These are phyloP conservation scores for Brachymystax lenok DNA, from an alignment of 2,797 vertebrate genomes.

Conservation along the genomic window DNA sequence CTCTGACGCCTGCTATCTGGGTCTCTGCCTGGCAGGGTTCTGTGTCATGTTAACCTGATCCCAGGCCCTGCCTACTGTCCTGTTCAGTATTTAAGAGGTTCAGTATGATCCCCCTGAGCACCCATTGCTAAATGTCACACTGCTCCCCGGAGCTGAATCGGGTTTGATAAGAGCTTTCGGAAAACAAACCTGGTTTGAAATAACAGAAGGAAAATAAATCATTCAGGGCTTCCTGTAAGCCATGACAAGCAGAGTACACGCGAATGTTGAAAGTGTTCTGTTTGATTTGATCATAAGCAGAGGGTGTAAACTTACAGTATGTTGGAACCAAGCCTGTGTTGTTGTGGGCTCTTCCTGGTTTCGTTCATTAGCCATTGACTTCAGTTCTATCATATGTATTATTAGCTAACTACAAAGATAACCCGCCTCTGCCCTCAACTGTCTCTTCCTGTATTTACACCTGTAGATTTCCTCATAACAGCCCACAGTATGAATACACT, in stretches of 20 bases:
- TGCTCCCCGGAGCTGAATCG: background rate
- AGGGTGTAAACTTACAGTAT: conserved; percentile 4
- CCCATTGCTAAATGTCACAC: background rate
- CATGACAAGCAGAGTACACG: background rate
- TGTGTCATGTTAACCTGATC: background rate
- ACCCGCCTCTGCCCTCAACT: background rate
- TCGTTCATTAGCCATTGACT: conserved; percentile 21
- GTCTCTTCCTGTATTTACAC: background rate
- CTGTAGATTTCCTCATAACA: background rate
- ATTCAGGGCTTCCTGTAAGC: background rate
- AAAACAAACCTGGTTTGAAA: background rate
- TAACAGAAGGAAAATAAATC: background rate
- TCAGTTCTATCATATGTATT: conserved; percentile 26
- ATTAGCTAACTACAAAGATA: conserved; percentile 56
- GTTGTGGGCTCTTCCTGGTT: conserved; percentile 10
- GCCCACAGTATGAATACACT: background rate
- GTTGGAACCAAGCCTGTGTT: conserved; percentile 19
- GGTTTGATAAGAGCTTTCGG: background rate
- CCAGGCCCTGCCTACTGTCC: background rate
- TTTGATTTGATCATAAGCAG: conserved; percentile 1
- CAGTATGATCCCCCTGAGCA: background rate
- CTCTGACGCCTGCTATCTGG: background rate
- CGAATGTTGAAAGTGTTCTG: background rate
- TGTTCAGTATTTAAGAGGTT: background rate
- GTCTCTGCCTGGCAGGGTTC: background rate